phyloP scores from a whole-genome alignment of 2,797 vertebrate species.

The Rhincodon typus region DNA sequence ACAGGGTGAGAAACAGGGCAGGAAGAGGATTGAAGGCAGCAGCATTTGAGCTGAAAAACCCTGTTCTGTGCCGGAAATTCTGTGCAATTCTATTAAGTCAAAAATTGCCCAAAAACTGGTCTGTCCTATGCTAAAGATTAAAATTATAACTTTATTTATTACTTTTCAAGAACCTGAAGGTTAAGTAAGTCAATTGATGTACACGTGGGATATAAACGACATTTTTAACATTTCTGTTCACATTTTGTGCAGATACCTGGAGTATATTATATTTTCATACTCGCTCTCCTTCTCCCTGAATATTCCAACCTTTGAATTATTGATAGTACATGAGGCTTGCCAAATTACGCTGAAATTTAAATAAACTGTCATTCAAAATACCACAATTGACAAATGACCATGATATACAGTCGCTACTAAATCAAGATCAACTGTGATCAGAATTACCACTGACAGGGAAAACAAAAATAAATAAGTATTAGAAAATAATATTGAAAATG shows the following conservation, averaged over 20 bases:
- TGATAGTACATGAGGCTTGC: neutral
- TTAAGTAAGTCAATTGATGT: neutral
- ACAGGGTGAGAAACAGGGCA: neutral
- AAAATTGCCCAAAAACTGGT: neutral
- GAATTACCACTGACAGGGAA: neutral
- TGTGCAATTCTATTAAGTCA: neutral
- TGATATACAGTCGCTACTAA: neutral
- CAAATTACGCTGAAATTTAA: conserved; percentile 3
- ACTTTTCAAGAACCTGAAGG: neutral
- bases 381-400: neutral
- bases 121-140: neutral
- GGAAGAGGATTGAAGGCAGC: neutral
- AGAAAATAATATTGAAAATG: neutral
- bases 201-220: neutral
- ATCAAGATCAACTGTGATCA: neutral
- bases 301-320: neutral
- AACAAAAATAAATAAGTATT: neutral
- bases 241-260: neutral
- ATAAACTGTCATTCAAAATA: conserved; percentile 23
- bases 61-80: neutral
- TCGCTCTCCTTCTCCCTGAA: neutral
- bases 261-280: neutral
- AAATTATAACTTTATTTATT: neutral
- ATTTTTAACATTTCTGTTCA: neutral
- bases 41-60: neutral